Evolutionary conservation across 1,140 invertebrate genomes (phyloP), one percentile per base, ranked within the genome.

Genomic region (Temnothorax longispinosus): DNA sequence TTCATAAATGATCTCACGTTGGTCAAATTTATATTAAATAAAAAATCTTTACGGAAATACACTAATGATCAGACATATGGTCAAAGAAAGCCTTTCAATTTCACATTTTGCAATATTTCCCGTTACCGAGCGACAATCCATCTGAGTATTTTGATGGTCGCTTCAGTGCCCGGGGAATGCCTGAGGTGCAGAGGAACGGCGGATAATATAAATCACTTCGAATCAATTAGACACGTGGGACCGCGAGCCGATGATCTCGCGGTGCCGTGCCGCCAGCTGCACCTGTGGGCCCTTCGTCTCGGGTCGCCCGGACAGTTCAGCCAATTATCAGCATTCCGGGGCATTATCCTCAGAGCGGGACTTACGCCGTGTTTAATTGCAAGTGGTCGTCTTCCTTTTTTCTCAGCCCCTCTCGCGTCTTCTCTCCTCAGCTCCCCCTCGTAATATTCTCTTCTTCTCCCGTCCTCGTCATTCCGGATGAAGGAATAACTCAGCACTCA

Each of bases 321-420:
- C 93, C 93, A 94, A 95, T 94, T 94, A 95, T 94, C 94, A 92
- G 89, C 94, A 94, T 94, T 94, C 93, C 93, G 85, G 91, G 86
- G 89, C 92, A 93, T 93, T 93, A 93, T 94, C 92, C 90, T 91
- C 84, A 76, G 78, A 92, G 88, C 89, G 89, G 88, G 90, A 92
- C 90, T 92, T 92, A 92, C 91, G 92, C 92, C 87, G 90, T 92
- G 86, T 92, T 92, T 92, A 92, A 92, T 90, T 92, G 84, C 82
- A 88, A 91, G 88, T 86, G 74, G 74, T 86, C 87, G 76, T 84
- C 87, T 85, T 87, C 82, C 89, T 86, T 62, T 27, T 89, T 71
- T 88, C 56, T 58, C 60, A 86, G 58, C 52, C 72, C 65, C 74
- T 50, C 64, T 84, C 67, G 32, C n/a, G 21, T 58, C 27, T 27